phyloP scores from a whole-genome alignment of 2,797 vertebrate species.

The Sebastes iracundus region DNA sequence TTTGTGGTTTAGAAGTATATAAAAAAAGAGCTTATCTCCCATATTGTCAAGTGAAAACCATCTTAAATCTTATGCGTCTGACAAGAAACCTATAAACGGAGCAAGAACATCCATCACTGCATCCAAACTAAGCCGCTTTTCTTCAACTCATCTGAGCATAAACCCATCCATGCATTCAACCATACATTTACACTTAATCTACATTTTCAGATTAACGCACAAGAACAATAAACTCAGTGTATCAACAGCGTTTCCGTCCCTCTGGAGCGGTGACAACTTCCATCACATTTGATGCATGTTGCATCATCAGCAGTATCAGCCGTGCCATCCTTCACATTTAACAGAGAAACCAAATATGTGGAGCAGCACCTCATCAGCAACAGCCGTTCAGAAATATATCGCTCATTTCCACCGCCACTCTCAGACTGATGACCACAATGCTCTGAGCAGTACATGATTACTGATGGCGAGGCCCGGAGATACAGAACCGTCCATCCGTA shows the following conservation, averaged over 20 bases:
- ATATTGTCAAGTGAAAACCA: neutral
- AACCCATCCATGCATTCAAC: neutral
- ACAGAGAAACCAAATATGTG: neutral
- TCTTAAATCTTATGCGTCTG: neutral
- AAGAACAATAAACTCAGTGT: no score
- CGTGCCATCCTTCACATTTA: neutral
- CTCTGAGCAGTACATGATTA: neutral
- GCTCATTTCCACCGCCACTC: neutral
- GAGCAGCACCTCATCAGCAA: neutral
- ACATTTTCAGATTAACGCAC: neutral
- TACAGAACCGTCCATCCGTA: neutral
- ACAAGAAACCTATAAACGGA: neutral
- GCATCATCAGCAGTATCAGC: neutral
- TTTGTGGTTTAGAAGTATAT: neutral
- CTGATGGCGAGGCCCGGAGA: neutral
- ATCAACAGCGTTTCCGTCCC: neutral
- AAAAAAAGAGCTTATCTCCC: neutral
- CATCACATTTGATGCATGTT: neutral
- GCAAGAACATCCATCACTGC: neutral
- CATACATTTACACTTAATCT: conserved; percentile 4
- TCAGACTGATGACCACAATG: conserved; percentile 5
- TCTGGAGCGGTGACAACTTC: neutral
- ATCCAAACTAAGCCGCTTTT: conserved; percentile 1
- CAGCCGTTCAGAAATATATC: neutral
- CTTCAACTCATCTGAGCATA: neutral